Conservation (phyloP, 1,140 invertebrate species). For the Helicoverpa zea region DNA sequence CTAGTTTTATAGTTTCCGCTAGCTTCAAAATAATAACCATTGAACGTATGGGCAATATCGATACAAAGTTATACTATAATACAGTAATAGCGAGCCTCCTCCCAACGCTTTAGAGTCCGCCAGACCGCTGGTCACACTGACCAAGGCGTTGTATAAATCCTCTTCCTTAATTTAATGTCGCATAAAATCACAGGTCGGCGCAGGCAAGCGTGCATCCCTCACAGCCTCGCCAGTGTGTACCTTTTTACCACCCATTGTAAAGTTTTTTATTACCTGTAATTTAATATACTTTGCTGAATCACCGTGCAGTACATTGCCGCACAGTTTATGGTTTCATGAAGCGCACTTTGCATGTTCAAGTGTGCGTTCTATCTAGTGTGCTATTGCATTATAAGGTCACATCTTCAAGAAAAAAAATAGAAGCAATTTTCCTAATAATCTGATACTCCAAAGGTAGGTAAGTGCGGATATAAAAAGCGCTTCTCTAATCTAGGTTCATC, state of each 20-base stretch:
- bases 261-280: constrained; percentile 74
- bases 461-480: constrained; percentile 39
- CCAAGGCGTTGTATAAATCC: constrained; percentile 62
- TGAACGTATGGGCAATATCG: constrained; percentile 14
- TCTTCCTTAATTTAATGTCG: constrained; percentile 67
- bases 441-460: constrained; percentile 23
- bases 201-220: constrained; percentile 63
- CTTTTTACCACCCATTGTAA: constrained; percentile 61
- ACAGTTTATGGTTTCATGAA: constrained; percentile 72
- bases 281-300: constrained; percentile 75
- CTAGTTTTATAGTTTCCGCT: background rate
- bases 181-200: constrained; percentile 66
- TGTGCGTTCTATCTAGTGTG: constrained; percentile 38
- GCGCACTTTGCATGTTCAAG: constrained; percentile 58
- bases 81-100: background rate
- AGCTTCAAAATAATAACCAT: constrained; percentile 7
- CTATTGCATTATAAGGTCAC: background rate
- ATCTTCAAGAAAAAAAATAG: background rate
- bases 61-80: constrained; percentile 10
- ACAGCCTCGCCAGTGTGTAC: constrained; percentile 37
- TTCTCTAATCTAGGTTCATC: constrained; percentile 55
- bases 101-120: background rate
- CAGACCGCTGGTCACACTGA: constrained; percentile 34
- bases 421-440: background rate
- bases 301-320: constrained; percentile 60